Conservation (phyloP, 2,888 invertebrate species). For the Opisthograptis luteolata region DNA sequence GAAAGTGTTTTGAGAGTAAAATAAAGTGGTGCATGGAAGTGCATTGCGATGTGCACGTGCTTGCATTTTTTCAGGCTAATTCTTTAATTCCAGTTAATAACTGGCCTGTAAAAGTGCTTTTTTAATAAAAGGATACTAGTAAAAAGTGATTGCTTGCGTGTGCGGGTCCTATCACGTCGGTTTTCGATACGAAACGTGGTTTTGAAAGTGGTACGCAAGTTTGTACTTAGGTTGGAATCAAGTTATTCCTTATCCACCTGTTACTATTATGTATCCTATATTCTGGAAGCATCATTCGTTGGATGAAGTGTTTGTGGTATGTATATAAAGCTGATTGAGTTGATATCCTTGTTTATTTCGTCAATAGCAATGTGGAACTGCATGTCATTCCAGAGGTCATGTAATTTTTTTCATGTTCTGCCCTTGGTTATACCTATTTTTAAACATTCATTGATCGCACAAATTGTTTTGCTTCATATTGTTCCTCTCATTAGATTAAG, state of each 20-base stretch:
- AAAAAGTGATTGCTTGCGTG: slow-evolving; percentile 27
- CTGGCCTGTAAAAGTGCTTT: slow-evolving; percentile 41
- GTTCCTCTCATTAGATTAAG: too few species aligned
- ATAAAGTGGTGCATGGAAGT: slow-evolving; percentile 59
- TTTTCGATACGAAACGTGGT: slow-evolving; percentile 53
- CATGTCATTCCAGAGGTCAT: slow-evolving; percentile 52
- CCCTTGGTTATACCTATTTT: slow-evolving; percentile 5
- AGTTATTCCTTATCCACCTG: slow-evolving; percentile 61
- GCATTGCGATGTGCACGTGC: slow-evolving; percentile 79
- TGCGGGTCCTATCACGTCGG: slow-evolving; percentile 30
- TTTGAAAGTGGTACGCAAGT: slow-evolving; percentile 54
- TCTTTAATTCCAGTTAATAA: slow-evolving; percentile 58
- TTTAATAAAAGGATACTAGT: slow-evolving; percentile 36
- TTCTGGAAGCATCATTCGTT: slow-evolving; percentile 50
- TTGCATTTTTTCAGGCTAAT: slow-evolving; percentile 76
- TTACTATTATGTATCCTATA: slow-evolving; percentile 50
- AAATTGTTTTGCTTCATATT: too few species aligned
- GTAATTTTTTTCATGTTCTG: slow-evolving; percentile 11
- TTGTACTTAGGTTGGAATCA: slow-evolving; percentile 59
- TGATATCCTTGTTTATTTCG: slow-evolving; percentile 1
- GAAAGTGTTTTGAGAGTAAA: slow-evolving; percentile 40
- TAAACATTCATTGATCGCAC: too few species aligned
- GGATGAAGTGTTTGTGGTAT: slow-evolving; percentile 77
- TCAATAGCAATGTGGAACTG: slow-evolving; percentile 35
- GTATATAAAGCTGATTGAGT: slow-evolving; percentile 45